phyloP scores from a whole-genome alignment of 2,888 invertebrate genomes.

The Lacanobia oleracea region DNA sequence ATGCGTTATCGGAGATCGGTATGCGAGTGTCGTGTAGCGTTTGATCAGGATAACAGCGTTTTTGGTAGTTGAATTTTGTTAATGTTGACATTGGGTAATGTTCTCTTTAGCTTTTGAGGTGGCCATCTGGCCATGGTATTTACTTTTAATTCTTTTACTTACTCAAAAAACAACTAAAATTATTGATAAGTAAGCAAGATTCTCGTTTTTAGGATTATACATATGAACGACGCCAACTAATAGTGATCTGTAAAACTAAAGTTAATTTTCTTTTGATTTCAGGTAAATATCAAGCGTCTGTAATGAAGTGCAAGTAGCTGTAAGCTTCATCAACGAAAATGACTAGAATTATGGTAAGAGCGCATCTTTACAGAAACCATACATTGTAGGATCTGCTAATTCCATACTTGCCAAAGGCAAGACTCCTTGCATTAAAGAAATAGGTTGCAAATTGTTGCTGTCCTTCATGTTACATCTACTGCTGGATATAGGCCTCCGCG shows the following conservation, averaged over 20 bases:
- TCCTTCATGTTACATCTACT: too few species aligned
- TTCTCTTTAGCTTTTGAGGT: conserved; percentile 11
- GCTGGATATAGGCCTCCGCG: too few species aligned
- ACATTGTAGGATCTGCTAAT: background rate
- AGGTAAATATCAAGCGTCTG: conserved; percentile 46
- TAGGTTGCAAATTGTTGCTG: background rate
- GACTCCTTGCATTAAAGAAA: background rate
- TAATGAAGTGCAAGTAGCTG: background rate
- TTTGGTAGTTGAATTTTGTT: conserved; percentile 58
- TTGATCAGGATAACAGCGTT: conserved; percentile 68
- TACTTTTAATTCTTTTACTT: background rate
- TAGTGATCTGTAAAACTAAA: conserved; percentile 15
- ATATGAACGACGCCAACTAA: background rate
- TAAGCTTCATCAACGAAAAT: background rate
- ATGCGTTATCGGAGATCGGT: conserved; percentile 75
- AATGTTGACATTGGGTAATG: conserved; percentile 9
- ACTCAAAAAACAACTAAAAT: background rate
- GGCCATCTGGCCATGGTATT: background rate
- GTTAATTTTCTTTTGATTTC: conserved; percentile 41
- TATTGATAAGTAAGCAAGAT: background rate
- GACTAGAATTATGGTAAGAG: background rate
- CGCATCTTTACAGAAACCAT: background rate
- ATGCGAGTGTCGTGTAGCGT: conserved; percentile 71
- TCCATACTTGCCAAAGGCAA: background rate
- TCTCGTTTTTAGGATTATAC: too few species aligned